These are phyloP conservation scores for Neomonachus schauinslandi DNA, from an alignment of 2,113 vertebrate species.

Conservation along the genomic window DNA sequence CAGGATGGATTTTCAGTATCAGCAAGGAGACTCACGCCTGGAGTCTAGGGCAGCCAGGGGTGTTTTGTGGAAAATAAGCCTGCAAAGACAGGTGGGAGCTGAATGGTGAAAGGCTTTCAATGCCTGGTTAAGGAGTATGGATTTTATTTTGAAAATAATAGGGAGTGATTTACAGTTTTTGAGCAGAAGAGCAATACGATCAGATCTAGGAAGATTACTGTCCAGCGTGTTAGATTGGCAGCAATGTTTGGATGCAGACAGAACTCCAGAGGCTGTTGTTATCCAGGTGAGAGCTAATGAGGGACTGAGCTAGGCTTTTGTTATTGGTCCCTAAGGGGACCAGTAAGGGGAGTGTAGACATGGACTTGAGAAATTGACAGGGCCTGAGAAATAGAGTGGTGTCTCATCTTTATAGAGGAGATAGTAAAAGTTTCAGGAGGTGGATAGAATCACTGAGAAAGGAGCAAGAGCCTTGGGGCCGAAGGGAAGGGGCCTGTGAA, in stretches of 20 bases:
- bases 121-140: background rate
- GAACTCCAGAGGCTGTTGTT: conserved; percentile 15
- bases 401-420: background rate
- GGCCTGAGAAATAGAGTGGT: conserved; percentile 22
- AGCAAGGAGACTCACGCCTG: background rate
- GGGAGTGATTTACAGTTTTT: conserved; percentile 45
- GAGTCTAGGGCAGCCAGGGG: background rate
- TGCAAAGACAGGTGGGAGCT: background rate
- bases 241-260: background rate
- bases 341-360: background rate
- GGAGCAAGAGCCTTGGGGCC: conserved; percentile 5
- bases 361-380: background rate
- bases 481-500: background rate
- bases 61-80: conserved; percentile 41
- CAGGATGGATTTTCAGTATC: background rate
- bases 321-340: background rate
- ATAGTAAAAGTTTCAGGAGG: background rate
- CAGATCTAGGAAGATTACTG: conserved; percentile 10
- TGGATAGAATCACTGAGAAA: background rate
- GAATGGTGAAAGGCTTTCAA: background rate
- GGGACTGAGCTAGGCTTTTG: background rate
- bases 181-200: background rate
- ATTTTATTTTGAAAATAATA: conserved; percentile 38
- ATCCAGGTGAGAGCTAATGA: background rate
- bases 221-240: background rate